Evolutionary conservation across 1,140 invertebrate genomes (phyloP), one percentile per base, ranked within the genome.

Genomic region (Alviniconcha marisindica): DNA sequence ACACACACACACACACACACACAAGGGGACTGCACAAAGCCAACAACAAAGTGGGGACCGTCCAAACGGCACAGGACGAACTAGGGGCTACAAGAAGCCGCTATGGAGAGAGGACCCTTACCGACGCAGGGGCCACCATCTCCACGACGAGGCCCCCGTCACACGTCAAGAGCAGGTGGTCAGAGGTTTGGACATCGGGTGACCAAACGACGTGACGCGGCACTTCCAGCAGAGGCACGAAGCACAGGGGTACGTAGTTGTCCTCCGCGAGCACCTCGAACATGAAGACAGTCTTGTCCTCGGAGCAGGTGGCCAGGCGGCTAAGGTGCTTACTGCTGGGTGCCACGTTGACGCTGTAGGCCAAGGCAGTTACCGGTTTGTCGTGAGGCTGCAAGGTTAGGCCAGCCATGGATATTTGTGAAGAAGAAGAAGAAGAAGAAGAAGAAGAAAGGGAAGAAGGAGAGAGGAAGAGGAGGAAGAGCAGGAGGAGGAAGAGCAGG

Each of bases 251-350:
- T 1, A 28, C 2, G 78, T 80, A 80, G 0, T 66, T 0, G n/a
- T 77, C 54, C 36, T 0, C 1, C 15, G 24, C 10, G 24, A 51
- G 18, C n/a, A 80, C 78, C 56, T 42, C 15, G 38, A 80, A 80
- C 36, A 80, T 42, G 60, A 80, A 80, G 36, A 80, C 0, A 0
- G 78, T 80, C 60, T 80, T 4, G 78, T 80, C 78, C 2, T 66
- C 78, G 36, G 56, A 63, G 60, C 56, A 80, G 60, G 78, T 80
- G 56, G 51, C 77, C 31, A 78, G 51, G 44, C 12, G 24, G 33
- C 33, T 40, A 28, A 66, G 28, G 63, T 1, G n/a, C 15, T 2
- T 24, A 0, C 4, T 31, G 24, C 33, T 7, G 28, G 31, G 7
- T n/a, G 63, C 24, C 4, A 3, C 36, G 0, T 2, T 56, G 5